phyloP scores from a whole-genome alignment of 1,140 invertebrate genomes.

The Apis florea region DNA sequence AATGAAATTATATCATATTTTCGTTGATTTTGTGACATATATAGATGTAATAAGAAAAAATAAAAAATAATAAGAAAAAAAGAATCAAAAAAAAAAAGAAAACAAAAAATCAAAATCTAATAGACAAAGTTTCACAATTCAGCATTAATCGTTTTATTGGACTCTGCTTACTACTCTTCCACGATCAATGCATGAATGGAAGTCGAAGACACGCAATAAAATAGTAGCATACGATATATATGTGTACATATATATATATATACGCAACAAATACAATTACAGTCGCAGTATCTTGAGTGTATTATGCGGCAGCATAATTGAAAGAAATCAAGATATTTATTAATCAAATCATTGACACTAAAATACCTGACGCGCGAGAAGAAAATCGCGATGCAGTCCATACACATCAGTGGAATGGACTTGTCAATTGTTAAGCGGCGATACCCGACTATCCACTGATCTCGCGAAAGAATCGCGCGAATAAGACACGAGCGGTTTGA shows the following conservation, averaged over 20 bases:
- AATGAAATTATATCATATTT: background rate
- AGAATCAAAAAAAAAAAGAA: background rate
- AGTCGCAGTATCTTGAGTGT: slow-evolving; percentile 9
- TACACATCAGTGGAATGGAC: too few relatives aligned
- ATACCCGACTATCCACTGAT: background rate
- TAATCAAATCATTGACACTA: slow-evolving; percentile 30
- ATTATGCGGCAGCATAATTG: background rate
- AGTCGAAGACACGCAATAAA: slow-evolving; percentile 15
- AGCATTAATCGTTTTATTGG: slow-evolving; percentile 52
- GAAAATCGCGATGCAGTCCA: background rate
- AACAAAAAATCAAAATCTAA: background rate
- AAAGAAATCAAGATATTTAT: slow-evolving; percentile 2
- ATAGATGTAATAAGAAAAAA: background rate
- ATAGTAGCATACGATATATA: slow-evolving; percentile 5
- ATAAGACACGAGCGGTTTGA: slow-evolving; percentile 36
- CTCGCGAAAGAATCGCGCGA: background rate
- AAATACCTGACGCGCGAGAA: background rate
- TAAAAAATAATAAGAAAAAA: too few relatives aligned
- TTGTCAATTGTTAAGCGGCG: background rate
- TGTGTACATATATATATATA: too few relatives aligned
- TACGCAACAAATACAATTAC: background rate
- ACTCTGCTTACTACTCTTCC: slow-evolving; percentile 47
- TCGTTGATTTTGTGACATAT: background rate
- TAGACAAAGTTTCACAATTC: background rate
- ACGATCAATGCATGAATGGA: slow-evolving; percentile 80